Evolutionary conservation across 2,888 invertebrate genomes (phyloP).

Genomic region (Yponomeuta sedellus): DNA sequence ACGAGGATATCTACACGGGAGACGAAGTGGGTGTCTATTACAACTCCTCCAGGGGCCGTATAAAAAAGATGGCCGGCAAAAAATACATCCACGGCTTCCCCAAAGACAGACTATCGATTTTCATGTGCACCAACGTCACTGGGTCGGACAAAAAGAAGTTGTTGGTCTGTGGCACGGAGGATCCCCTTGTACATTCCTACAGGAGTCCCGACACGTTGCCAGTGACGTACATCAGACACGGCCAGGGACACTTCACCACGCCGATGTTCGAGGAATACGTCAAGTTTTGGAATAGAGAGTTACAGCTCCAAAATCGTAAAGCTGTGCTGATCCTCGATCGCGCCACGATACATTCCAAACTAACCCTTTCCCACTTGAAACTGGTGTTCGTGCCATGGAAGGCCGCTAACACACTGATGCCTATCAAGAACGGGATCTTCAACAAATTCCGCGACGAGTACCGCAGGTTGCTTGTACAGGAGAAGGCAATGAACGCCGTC

Average conservation of each 20-base stretch:
- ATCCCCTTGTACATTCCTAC: slow-evolving; percentile 35
- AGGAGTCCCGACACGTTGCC: slow-evolving; percentile 37
- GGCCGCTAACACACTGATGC: slow-evolving; percentile 36
- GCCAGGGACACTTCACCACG: slow-evolving; percentile 40
- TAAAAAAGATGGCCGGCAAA: slow-evolving; percentile 37
- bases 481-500: slow-evolving; percentile 35
- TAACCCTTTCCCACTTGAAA: slow-evolving; percentile 38
- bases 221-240: slow-evolving; percentile 39
- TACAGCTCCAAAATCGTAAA: slow-evolving; percentile 30
- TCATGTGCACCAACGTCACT: slow-evolving; percentile 39
- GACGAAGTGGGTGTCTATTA: slow-evolving; percentile 43
- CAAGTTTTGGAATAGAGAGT: slow-evolving; percentile 38
- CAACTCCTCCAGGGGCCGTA: slow-evolving; percentile 41
- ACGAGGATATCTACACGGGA: slow-evolving; percentile 42
- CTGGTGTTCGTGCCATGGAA: slow-evolving; percentile 45
- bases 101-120: slow-evolving; percentile 38
- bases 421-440: slow-evolving; percentile 40
- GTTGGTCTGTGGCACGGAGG: slow-evolving; percentile 41
- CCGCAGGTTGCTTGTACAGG: slow-evolving; percentile 33
- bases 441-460: slow-evolving; percentile 36
- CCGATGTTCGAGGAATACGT: slow-evolving; percentile 43
- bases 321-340: slow-evolving; percentile 37
- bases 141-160: slow-evolving; percentile 40
- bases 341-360: slow-evolving; percentile 42
- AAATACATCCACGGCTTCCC: slow-evolving; percentile 41